Evolutionary conservation across 2,888 invertebrate species (phyloP).

Genomic region (Clunio marinus): DNA sequence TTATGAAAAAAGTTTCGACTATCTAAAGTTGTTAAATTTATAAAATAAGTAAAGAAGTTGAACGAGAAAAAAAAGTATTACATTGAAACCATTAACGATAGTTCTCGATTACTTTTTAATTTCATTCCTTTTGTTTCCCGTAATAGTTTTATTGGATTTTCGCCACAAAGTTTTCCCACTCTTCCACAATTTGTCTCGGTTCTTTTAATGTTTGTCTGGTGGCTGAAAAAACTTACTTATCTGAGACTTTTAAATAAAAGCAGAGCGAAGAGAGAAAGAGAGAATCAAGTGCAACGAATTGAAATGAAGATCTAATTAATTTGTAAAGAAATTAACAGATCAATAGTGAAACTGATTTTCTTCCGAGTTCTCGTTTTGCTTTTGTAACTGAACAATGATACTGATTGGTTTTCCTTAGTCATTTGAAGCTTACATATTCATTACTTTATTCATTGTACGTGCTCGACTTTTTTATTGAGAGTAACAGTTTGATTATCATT

Average conservation of each 20-base stretch:
- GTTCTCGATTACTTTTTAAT: conserved; percentile 27
- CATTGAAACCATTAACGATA: background rate
- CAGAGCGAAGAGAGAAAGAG: background rate
- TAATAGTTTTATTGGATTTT: background rate
- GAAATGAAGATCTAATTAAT: conserved; percentile 27
- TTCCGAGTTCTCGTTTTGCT: too few species aligned
- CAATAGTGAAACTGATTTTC: too few species aligned
- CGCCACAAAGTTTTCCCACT: background rate
- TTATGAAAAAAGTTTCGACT: background rate
- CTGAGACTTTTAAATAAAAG: background rate
- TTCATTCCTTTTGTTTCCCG: background rate
- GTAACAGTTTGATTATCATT: conserved; percentile 3
- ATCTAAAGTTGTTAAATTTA: too few species aligned
- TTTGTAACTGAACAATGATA: conserved; percentile 4
- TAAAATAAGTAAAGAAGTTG: too few species aligned
- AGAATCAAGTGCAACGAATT: background rate
- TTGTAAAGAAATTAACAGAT: conserved; percentile 26
- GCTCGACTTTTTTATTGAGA: background rate
- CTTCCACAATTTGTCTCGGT: background rate
- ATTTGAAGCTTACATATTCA: conserved; percentile 1
- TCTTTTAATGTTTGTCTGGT: too few species aligned
- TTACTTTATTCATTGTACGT: conserved; percentile 8
- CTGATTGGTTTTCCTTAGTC: background rate
- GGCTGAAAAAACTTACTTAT: too few species aligned
- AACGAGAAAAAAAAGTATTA: too few species aligned